Conservation (phyloP, 2,888 invertebrate species). For the Nudaria mundana region DNA sequence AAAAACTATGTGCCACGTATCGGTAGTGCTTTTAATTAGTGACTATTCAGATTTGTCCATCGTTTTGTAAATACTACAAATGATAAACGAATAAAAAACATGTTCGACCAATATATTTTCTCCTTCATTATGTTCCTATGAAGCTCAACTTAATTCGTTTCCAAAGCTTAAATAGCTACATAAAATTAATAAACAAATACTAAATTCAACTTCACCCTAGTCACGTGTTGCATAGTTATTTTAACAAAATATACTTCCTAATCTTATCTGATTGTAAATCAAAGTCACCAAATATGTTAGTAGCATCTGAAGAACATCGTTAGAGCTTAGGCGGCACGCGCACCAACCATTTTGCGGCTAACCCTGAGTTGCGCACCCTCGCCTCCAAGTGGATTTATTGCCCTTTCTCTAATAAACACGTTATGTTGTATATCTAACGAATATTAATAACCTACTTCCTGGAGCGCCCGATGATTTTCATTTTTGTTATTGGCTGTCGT, state of each 20-base stretch:
- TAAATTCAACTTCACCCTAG: conserved; percentile 14
- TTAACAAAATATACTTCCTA: conserved; percentile 32
- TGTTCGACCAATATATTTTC: too few species aligned
- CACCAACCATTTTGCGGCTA: conserved; percentile 61
- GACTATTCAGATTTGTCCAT: too few species aligned
- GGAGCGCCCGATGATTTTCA: conserved; percentile 55
- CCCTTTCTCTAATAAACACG: conserved; percentile 71
- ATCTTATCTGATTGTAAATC: conserved; percentile 68
- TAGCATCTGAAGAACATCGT: conserved; percentile 65
- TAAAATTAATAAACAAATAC: conserved; percentile 11
- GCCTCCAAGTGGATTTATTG: conserved; percentile 55
- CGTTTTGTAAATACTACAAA: too few species aligned
- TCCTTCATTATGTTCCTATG: too few species aligned
- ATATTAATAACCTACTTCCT: conserved; percentile 70
- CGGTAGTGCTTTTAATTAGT: too few species aligned
- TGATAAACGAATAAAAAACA: too few species aligned
- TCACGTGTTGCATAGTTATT: conserved; percentile 28
- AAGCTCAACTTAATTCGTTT: too few species aligned
- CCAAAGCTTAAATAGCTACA: not conserved
- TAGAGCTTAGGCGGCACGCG: conserved; percentile 69
- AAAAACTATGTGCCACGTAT: too few species aligned
- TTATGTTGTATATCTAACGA: conserved; percentile 65
- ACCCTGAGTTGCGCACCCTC: conserved; percentile 40
- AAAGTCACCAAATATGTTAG: conserved; percentile 60
- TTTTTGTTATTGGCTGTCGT: conserved; percentile 58